Evolutionary conservation across 1,140 invertebrate genomes (phyloP).

Genomic region (Batillaria attramentaria): DNA sequence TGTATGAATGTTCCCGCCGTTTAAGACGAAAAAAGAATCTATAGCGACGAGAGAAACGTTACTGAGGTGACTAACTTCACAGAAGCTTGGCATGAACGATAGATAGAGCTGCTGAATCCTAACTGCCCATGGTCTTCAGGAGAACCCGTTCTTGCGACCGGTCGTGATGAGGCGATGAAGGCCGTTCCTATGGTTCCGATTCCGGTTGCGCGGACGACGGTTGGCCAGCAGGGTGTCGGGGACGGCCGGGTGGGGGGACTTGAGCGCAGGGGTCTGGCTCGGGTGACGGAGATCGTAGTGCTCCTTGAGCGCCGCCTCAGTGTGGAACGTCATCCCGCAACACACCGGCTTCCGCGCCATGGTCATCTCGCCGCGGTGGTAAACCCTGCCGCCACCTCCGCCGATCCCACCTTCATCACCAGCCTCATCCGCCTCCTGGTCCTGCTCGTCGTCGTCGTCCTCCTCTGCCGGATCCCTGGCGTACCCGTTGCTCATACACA

Average conservation of each 20-base stretch:
- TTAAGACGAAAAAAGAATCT: too few species aligned
- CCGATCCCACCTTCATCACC: conserved; percentile 18
- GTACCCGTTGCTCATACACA: conserved; percentile 9
- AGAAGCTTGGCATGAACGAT: too few species aligned
- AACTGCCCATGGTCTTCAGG: conserved; percentile 27
- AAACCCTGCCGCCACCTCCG: neutral
- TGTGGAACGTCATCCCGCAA: conserved; percentile 30
- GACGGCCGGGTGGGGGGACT: conserved; percentile 73
- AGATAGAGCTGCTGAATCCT: too few species aligned
- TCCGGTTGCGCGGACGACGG: conserved; percentile 21
- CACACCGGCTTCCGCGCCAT: conserved; percentile 22
- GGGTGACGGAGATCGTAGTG: conserved; percentile 80
- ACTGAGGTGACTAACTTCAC: too few species aligned
- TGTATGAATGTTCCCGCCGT: too few species aligned
- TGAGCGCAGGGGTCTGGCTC: conserved; percentile 78
- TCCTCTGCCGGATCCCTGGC: neutral
- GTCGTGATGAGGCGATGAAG: conserved; percentile 34
- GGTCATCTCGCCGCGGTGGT: conserved; percentile 9
- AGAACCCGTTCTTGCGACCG: conserved; percentile 31
- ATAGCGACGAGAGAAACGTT: too few species aligned
- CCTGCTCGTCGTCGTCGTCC: conserved; percentile 19
- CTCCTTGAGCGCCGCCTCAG: conserved; percentile 75
- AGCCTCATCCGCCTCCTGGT: conserved; percentile 34
- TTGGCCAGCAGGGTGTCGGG: conserved; percentile 20
- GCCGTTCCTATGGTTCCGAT: conserved; percentile 76